phyloP scores from a whole-genome alignment of 2,113 vertebrate species.

The Amphilophus citrinellus region DNA sequence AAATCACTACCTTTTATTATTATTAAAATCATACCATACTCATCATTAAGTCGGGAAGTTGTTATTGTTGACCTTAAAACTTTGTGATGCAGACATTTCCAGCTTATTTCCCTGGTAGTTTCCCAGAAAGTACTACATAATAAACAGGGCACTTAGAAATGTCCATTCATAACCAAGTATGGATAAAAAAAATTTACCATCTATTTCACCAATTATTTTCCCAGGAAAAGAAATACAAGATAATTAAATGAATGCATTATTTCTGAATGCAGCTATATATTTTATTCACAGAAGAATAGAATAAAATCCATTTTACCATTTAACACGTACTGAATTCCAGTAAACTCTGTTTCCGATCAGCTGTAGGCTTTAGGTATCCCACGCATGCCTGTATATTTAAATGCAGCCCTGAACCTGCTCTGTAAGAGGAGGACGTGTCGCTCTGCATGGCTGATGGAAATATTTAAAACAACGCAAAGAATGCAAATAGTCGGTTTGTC shows the following conservation, averaged over 20 bases:
- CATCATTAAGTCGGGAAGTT: neutral
- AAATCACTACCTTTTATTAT: conserved; percentile 2
- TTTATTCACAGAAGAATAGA: neutral
- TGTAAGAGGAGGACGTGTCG: neutral
- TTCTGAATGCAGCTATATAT: neutral
- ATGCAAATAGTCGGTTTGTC: neutral
- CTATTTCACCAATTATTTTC: neutral
- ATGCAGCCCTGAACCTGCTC: conserved; percentile 30
- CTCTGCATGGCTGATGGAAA: neutral
- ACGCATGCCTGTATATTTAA: neutral
- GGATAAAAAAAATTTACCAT: neutral
- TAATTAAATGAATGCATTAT: neutral
- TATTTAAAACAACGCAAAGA: conserved; percentile 13
- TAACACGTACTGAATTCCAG: neutral
- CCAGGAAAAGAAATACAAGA: neutral
- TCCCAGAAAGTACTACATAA: neutral
- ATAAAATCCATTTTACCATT: neutral
- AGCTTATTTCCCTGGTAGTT: neutral
- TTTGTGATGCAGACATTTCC: neutral
- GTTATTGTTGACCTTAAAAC: neutral
- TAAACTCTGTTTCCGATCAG: neutral
- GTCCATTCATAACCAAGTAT: neutral
- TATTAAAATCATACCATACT: neutral
- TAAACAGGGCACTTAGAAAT: neutral
- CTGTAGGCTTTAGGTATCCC: neutral